Base-by-base conservation (phyloP, 2,888 invertebrate species). In the Neoitamus cyanurus region DNA sequence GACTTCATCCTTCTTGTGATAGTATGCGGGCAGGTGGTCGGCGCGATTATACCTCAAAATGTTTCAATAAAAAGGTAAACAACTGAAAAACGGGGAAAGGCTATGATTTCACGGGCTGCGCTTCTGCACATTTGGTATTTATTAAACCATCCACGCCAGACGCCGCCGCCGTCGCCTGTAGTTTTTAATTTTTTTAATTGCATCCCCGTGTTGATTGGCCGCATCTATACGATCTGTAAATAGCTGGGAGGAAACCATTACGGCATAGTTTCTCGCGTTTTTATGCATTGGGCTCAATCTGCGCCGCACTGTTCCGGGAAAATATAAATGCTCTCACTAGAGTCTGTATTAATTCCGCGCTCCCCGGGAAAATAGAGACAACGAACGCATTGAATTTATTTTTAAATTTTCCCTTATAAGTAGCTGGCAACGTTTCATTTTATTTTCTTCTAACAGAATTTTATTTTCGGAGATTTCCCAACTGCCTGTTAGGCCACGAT, bases 331-430 rank as follows among this genome's bases (percentile, higher is more conserved):
- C 20, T 58, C 58, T 58, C 58, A 58, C 58, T 58, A 58, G 11
- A 15, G 58, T 20, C 58, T 58, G n/a, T 1, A 42, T 13, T 13
- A 42, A 42, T 15, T 42, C 25, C 25, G 58, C 25, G 58, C 15
- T 58, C 20, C 20, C 58, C 9, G 20, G 58, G 58, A 58, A 58
- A 58, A 58, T 58, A 20, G 58, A 25, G 20, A 15, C 7, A 25
- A 42, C 13, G 9, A 25, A 25, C 58, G 58, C 58, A 58, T 20
- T 58, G 58, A 58, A n/a, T 70, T 70, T 70, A 70, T 70, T 70
- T 70, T 70, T 70, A 70, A 70, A 70, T 70, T 30, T 15, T 70
- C 70, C 69, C 70, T 31, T 34, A 70, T 70, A 70, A 70, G 34
- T 70, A 34, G 70, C 70, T 70, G 30, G 70, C 30, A 15, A n/a